Evolutionary conservation across 2,113 vertebrate species (phyloP).

Genomic region (Charadrius vociferus): DNA sequence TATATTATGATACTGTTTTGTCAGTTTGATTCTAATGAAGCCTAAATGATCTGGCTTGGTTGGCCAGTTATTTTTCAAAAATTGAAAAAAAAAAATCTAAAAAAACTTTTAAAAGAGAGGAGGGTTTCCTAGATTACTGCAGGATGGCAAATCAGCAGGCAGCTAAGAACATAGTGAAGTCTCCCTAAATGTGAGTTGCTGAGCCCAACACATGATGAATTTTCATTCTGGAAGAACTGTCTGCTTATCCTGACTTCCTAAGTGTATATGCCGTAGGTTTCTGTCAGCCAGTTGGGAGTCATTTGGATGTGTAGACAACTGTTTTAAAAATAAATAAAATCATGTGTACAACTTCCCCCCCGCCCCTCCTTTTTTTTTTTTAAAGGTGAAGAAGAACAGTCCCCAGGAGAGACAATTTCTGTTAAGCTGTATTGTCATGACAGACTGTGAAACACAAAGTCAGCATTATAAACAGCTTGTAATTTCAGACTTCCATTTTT

Average conservation of each 20-base stretch:
- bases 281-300: constrained; percentile 53
- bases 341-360: background rate
- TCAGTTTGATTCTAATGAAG: background rate
- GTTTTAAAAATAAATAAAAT: constrained; percentile 29
- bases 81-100: background rate
- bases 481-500: constrained; percentile 65
- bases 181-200: background rate
- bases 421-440: constrained; percentile 55
- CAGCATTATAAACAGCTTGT: constrained; percentile 65
- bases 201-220: background rate
- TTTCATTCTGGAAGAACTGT: background rate
- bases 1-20: background rate
- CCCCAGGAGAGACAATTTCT: constrained; percentile 62
- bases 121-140: background rate
- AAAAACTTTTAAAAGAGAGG: background rate
- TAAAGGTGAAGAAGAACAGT: constrained; percentile 56
- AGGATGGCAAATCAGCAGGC: background rate
- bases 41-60: background rate
- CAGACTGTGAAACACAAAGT: constrained; percentile 59
- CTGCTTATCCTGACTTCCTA: background rate
- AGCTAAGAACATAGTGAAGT: background rate
- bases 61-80: background rate
- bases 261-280: constrained; percentile 34
- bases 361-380: background rate
- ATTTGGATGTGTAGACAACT: constrained; percentile 31